phyloP scores from a whole-genome alignment of 92 coral and sea anemone genomes.

The Parazoanthus darwini region DNA sequence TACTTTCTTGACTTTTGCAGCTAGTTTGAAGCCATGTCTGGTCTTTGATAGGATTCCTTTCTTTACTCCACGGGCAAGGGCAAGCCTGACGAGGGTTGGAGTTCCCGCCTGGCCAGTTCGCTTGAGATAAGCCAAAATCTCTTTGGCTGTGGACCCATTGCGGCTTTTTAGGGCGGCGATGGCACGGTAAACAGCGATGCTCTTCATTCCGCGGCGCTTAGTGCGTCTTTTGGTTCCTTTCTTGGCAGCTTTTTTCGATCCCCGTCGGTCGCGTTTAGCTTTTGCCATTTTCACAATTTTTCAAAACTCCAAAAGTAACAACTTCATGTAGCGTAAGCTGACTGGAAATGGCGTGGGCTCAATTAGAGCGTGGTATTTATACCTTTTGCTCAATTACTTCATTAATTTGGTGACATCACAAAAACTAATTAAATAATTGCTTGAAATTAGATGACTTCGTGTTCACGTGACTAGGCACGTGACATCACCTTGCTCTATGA shows the following conservation, averaged over 20 bases:
- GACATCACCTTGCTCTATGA: constrained; percentile 8
- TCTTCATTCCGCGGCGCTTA: constrained; percentile 60
- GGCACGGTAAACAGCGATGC: constrained; percentile 60
- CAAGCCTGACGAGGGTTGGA: constrained; percentile 60
- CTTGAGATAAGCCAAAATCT: constrained; percentile 63
- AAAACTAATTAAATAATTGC: constrained; percentile 21
- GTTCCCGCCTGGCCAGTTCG: constrained; percentile 48
- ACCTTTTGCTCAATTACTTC: constrained; percentile 29
- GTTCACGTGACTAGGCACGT: neutral
- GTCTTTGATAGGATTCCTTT: constrained; percentile 57
- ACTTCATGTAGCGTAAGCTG: constrained; percentile 37
- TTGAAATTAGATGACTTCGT: constrained; percentile 2
- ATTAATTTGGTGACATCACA: constrained; percentile 44
- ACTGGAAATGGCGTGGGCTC: constrained; percentile 36
- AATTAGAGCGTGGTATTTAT: constrained; percentile 33
- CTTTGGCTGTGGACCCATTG: constrained; percentile 72
- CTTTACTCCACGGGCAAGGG: constrained; percentile 80
- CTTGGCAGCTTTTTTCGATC: constrained; percentile 38
- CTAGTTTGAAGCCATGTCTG: constrained; percentile 67
- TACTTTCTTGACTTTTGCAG: constrained; percentile 35
- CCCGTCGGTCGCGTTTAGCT: constrained; percentile 33
- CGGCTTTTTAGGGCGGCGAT: constrained; percentile 77
- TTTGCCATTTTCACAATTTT: constrained; percentile 33
- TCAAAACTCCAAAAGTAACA: constrained; percentile 22
- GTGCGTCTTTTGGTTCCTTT: constrained; percentile 47